Conservation (phyloP, 1,140 invertebrate genomes). For the Caerostris darwini region DNA sequence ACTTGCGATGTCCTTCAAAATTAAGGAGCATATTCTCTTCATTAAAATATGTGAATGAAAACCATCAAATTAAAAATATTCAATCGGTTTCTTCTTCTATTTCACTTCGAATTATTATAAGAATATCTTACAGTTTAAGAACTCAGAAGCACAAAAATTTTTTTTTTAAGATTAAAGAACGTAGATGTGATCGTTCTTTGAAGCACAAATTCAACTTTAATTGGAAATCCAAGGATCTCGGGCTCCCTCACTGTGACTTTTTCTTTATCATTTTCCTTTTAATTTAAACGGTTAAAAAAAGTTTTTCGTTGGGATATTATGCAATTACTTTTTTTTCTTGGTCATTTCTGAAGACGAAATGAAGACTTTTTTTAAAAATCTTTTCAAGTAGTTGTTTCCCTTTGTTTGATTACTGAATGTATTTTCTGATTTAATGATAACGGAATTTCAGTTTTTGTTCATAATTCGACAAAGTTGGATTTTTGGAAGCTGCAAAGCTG, state of each 20-base stretch:
- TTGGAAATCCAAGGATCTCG: conserved; percentile 26
- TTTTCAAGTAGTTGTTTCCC: conserved; percentile 7
- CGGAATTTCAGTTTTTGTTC: not conserved
- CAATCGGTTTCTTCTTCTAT: not conserved
- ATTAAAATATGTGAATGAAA: not conserved
- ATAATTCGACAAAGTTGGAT: not conserved
- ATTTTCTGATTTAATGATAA: conserved; percentile 41
- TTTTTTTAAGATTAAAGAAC: not conserved
- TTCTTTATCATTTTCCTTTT: not conserved
- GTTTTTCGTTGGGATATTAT: not conserved
- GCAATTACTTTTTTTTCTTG: conserved; percentile 56
- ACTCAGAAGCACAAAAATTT: not conserved
- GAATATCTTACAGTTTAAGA: not conserved
- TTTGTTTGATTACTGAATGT: conserved; percentile 38
- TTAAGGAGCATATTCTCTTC: conserved; percentile 10
- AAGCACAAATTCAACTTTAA: conserved; percentile 50
- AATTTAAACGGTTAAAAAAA: conserved; percentile 58
- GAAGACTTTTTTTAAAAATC: conserved; percentile 11
- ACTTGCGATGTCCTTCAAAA: not conserved
- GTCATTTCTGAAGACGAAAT: conserved; percentile 5
- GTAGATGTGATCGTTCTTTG: conserved; percentile 33
- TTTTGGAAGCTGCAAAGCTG: no score
- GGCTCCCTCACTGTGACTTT: not conserved
- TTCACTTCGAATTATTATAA: conserved; percentile 5
- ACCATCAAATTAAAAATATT: not conserved